Conservation (phyloP, 2,113 vertebrate genomes). For the Gobio gobio region DNA sequence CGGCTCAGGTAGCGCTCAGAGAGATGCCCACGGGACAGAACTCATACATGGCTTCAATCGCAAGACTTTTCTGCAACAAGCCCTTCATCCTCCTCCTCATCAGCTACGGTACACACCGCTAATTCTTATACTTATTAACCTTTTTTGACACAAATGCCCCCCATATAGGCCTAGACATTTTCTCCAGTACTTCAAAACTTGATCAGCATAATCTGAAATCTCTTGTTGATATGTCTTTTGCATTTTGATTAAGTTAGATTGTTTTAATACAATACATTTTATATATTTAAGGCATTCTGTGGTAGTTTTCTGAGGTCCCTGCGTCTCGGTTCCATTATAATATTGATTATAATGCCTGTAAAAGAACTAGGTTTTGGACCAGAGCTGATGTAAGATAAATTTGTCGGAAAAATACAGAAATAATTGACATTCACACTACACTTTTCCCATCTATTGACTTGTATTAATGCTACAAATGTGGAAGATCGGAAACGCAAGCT, state of each 20-base stretch:
- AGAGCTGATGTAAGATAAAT: no score
- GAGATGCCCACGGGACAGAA: conserved; percentile 68
- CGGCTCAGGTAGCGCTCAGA: conserved; percentile 83
- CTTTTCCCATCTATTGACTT: neutral
- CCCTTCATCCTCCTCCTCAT: conserved; percentile 88
- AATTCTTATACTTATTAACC: neutral
- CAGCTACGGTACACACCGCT: conserved; percentile 82
- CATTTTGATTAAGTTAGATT: neutral
- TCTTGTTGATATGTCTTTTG: neutral
- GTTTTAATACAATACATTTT: neutral
- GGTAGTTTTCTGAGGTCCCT: no score
- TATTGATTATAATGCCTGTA: no score
- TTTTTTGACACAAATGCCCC: neutral
- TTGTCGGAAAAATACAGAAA: neutral
- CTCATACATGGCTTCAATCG: conserved; percentile 83
- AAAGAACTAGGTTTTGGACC: no score
- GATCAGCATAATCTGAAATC: neutral
- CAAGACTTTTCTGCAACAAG: conserved; percentile 81
- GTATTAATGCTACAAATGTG: no score
- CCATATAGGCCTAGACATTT: neutral
- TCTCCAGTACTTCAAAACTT: no score
- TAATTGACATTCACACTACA: neutral
- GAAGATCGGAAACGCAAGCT: neutral
- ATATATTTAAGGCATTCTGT: no score
- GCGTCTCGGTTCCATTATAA: no score